phyloP scores from a whole-genome alignment of 2,113 vertebrate genomes.

The Patagioenas fasciata region DNA sequence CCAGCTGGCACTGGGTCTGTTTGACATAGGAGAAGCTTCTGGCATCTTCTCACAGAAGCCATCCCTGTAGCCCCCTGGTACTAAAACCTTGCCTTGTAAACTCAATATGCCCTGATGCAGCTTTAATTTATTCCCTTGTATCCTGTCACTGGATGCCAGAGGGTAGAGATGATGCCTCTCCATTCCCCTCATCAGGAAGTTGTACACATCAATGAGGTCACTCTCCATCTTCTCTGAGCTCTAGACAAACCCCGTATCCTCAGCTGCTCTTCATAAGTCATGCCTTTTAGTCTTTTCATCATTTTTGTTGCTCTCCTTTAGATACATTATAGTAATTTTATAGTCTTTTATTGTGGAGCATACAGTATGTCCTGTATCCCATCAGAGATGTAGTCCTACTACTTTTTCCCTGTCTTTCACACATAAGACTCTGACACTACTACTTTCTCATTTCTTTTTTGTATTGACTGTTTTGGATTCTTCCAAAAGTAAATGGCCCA shows the following conservation, averaged over 20 bases:
- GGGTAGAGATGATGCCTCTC: neutral
- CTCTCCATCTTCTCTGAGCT: neutral
- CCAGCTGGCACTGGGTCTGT: too few relatives aligned
- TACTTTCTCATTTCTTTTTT: neutral
- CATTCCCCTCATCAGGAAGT: neutral
- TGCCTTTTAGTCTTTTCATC: neutral
- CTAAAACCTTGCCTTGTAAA: too few relatives aligned
- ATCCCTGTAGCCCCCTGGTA: too few relatives aligned
- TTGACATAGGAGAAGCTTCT: too few relatives aligned
- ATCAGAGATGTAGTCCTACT: neutral
- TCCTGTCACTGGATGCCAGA: neutral
- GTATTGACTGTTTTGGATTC: neutral
- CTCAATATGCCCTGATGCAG: neutral
- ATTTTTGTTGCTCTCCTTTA: neutral
- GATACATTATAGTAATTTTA: neutral
- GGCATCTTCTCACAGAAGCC: too few relatives aligned
- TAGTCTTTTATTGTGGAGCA: neutral
- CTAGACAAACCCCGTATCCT: neutral
- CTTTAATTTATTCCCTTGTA: neutral
- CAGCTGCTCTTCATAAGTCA: neutral
- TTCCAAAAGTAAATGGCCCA: neutral
- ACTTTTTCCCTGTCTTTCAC: neutral
- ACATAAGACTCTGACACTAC: neutral
- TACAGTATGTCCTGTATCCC: neutral
- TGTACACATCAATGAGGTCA: neutral